phyloP scores from a whole-genome alignment of 2,888 invertebrate species.

The Cephonodes hylas region DNA sequence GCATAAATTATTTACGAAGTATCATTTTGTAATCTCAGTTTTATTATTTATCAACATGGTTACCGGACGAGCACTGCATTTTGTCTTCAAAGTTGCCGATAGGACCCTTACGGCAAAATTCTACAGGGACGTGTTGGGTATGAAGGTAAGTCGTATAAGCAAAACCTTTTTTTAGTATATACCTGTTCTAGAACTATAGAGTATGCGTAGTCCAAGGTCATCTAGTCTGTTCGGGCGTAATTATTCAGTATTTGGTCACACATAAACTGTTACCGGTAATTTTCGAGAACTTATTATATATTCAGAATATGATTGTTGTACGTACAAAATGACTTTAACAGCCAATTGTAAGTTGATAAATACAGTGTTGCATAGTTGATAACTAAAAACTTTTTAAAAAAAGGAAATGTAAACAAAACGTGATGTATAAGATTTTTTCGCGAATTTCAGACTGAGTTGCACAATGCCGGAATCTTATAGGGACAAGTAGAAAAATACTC shows the following conservation, averaged over 20 bases:
- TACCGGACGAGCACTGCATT: constrained; percentile 93
- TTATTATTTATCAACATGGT: constrained; percentile 62
- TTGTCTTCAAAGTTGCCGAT: constrained; percentile 97
- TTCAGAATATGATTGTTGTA: background rate
- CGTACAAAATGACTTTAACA: background rate
- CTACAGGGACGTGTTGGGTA: constrained; percentile 94
- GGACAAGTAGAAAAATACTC: too few relatives aligned
- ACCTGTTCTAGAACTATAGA: background rate
- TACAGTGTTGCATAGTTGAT: background rate
- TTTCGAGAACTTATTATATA: background rate
- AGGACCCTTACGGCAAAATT: constrained; percentile 92
- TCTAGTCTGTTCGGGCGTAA: background rate
- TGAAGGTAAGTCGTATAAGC: constrained; percentile 88
- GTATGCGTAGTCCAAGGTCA: constrained; percentile 12
- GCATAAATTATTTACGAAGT: background rate
- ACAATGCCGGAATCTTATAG: too few relatives aligned
- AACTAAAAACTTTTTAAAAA: background rate
- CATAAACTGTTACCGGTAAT: background rate
- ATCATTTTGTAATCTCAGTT: constrained; percentile 15
- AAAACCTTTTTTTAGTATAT: background rate
- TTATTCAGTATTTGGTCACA: background rate
- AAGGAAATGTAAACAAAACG: too few relatives aligned
- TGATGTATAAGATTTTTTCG: too few relatives aligned
- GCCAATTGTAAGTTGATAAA: background rate
- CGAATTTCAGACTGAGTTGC: too few relatives aligned